These are phyloP conservation scores for Brachionus plicatilis DNA, from an alignment of 1,140 invertebrate species.

Conservation along the genomic window DNA sequence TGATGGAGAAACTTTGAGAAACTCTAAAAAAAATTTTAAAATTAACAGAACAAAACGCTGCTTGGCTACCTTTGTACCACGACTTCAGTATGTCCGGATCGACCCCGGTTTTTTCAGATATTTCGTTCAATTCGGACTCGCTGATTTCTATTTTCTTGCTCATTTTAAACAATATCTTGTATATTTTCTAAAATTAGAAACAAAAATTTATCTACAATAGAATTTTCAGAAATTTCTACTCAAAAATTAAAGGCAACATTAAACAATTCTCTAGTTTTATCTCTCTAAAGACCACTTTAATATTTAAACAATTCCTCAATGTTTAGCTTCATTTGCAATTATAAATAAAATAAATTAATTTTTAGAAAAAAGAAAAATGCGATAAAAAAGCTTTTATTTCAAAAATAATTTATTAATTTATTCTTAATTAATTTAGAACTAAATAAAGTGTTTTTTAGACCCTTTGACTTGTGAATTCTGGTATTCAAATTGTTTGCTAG, in stretches of 20 bases:
- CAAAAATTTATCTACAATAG: too few species aligned
- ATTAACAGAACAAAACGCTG: not conserved
- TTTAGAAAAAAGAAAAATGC: not conserved
- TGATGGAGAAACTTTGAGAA: slow-evolving; percentile 21
- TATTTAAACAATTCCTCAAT: not conserved
- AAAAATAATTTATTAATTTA: too few species aligned
- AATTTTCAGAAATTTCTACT: not conserved
- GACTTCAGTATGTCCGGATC: slow-evolving; percentile 33
- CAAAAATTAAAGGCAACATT: not conserved
- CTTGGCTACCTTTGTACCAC: slow-evolving; percentile 10
- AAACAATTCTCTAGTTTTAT: not conserved
- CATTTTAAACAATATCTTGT: slow-evolving; percentile 4
- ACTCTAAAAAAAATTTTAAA: not conserved
- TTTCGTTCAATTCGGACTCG: not conserved
- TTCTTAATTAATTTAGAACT: too few species aligned
- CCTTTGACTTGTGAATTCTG: not conserved
- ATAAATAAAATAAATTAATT: not conserved
- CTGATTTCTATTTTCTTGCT: slow-evolving; percentile 2
- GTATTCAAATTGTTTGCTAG: not conserved
- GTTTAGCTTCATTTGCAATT: not conserved
- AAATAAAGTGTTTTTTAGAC: not conserved
- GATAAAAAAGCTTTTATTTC: not conserved
- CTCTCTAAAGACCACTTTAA: not conserved
- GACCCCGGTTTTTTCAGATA: not conserved
- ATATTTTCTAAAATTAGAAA: not conserved